Evolutionary conservation across 2,797 vertebrate species (phyloP).

Genomic region (Danio choprae): DNA sequence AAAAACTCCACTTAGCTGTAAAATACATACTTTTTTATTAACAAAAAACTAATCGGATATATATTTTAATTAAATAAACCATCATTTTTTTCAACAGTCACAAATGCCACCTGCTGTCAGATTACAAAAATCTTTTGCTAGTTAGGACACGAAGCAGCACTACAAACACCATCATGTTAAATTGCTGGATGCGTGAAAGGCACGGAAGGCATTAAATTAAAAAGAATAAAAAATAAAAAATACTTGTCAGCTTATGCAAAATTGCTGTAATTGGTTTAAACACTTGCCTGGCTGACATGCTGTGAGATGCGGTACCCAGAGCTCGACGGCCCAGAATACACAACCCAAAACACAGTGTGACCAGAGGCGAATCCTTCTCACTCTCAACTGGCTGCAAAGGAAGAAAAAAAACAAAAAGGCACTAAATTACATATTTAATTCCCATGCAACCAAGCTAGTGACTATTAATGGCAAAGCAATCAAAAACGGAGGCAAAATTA

Average conservation of each 20-base stretch:
- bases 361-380: slow-evolving; percentile 87
- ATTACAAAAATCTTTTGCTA: background rate
- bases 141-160: background rate
- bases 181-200: background rate
- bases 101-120: background rate
- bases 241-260: background rate
- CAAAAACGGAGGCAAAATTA: too few species aligned
- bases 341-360: slow-evolving; percentile 88
- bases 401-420: background rate
- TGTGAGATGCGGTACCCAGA: slow-evolving; percentile 89
- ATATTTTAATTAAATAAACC: too few species aligned
- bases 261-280: background rate
- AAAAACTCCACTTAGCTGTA: too few species aligned
- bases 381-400: slow-evolving; percentile 81
- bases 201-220: background rate
- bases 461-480: slow-evolving; percentile 57
- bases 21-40: too few species aligned
- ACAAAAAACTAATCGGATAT: too few species aligned
- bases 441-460: background rate
- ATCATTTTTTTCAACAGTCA: too few species aligned
- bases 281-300: slow-evolving; percentile 90
- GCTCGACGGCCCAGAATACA: slow-evolving; percentile 90
- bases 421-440: background rate
- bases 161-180: background rate
- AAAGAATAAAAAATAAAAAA: background rate